Conservation (phyloP, 2,797 vertebrate genomes). For the Spinibarbus caldwelli region DNA sequence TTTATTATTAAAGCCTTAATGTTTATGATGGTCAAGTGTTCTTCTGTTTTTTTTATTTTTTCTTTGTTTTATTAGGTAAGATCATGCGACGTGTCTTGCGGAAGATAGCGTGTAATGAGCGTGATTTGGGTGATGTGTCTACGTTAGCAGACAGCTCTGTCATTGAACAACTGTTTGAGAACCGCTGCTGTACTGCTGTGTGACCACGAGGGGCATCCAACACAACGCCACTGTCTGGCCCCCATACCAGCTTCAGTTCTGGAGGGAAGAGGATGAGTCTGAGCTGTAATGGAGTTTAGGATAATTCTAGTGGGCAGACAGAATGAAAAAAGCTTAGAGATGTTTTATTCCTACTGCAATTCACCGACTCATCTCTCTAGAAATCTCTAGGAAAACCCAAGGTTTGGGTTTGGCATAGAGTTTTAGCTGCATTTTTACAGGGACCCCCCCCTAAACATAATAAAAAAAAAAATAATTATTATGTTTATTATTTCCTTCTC, state of each 20-base stretch:
- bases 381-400: slow-evolving; percentile 19
- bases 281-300: not conserved
- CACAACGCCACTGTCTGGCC: not conserved
- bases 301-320: not conserved
- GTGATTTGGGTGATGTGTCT: slow-evolving; percentile 89
- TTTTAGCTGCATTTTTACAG: slow-evolving; percentile 20
- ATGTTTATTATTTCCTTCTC: slow-evolving; percentile 11
- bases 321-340: not conserved
- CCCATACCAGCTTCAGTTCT: not conserved
- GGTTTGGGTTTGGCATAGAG: not conserved
- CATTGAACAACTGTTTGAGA: slow-evolving; percentile 88
- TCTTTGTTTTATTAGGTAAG: slow-evolving; percentile 81
- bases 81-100: slow-evolving; percentile 93
- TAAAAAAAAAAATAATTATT: too few species aligned
- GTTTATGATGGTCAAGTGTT: not conserved
- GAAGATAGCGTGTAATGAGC: slow-evolving; percentile 91
- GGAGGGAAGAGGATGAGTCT: slow-evolving; percentile 16
- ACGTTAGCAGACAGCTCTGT: slow-evolving; percentile 90
- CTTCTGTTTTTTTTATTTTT: not conserved
- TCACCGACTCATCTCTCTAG: not conserved
- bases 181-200: slow-evolving; percentile 77
- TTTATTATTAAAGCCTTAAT: not conserved
- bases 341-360: slow-evolving; percentile 23
- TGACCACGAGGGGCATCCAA: slow-evolving; percentile 59
- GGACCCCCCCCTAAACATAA: too few species aligned